Evolutionary conservation across 2,113 vertebrate species (phyloP), one percentile per base, ranked within the genome.

Genomic region (Phalacrocorax carbo): DNA sequence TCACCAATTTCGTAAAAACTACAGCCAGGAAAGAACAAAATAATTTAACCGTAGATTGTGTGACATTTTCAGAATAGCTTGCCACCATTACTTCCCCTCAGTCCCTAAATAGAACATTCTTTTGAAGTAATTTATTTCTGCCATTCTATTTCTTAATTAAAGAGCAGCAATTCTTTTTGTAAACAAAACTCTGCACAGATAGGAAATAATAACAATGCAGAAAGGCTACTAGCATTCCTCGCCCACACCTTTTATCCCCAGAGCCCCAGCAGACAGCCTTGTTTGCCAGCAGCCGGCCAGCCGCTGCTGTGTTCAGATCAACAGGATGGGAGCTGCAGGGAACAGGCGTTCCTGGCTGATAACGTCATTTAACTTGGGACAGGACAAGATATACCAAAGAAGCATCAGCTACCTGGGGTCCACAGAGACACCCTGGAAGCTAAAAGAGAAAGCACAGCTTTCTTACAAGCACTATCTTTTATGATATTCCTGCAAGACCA

Each of bases 1-100:
- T 97, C 97, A 96, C 78, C 26, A 22, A 64, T 85, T 90, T 77
- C 2, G 0, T 75, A 85, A 82, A 93, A 94, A 44, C 18, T 72
- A 49, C 36, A 81, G 17, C n/a, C 51, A 93, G n/a, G 55, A 94
- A 96, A 91, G n/a, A 95, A 73, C 54, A 95, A 90, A 94, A 87
- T 77, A 82, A 94, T 77, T 90, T 83, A 82, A 90, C 38, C 7
- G 5, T 40, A 84, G 26, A 78, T 58, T 89, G 36, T 1, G 1
- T 62, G 89, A 73, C 29, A 15, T 90, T 73, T 95, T 70, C 91
- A 82, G 46, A 77, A 88, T 18, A 94, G 71, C 48, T 80, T 91
- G 62, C 58, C 54, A 66, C 66, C 83, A 85, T 80, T 71, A 70
- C 6, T 17, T 80, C 26, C 77, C 44, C 49, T 91, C 29, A 51